Evolutionary conservation across 2,888 invertebrate species (phyloP), one percentile per base, ranked within the genome.

Genomic region (Hermaeophaga mercurialis): DNA sequence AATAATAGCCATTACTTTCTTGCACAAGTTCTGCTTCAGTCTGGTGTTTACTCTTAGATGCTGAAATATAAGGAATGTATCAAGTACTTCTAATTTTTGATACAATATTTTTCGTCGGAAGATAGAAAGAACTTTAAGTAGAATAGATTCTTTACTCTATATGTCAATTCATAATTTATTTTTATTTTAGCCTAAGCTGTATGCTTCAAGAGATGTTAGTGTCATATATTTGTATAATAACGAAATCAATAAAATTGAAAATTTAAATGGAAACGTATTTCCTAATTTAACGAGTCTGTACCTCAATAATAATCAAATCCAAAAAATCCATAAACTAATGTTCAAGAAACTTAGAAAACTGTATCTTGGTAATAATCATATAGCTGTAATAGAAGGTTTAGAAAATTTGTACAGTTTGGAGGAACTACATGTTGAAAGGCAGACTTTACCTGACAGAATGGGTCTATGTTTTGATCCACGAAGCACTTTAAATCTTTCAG

Each of bases 221-320:
- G 86, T 87, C 15, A 75, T 86, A 38, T 88, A 80, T 72, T 71
- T 85, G 19, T 87, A 84, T 60, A 84, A 83, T 69, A 89, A 89
- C 70, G 81, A 82, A 66, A 83, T 88, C 50, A 74, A 77, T 1
- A 79, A 78, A 48, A 76, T 88, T 11, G 78, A 84, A 65, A 83
- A 84, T 63, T 72, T 88, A 24, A 79, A 82, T 33, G 67, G 72
- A 3, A 34, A 24, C 11, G 6, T 17, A 11, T 73, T 84, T n/a
- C 68, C 68, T 9, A 81, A 82, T 58, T 73, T 91, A 36, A 80
- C 82, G 14, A 83, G 86, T 62, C 80, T 89, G 12, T 94, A 88
- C 77, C 81, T 90, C 33, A 94, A 92, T 71, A 89, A 89, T 70
- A 96, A 96, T 74, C 83, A 84, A 66, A 86, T 96, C 76, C 81